These are phyloP conservation scores for Perca flavescens DNA, from an alignment of 2,113 vertebrate genomes.

Conservation along the genomic window DNA sequence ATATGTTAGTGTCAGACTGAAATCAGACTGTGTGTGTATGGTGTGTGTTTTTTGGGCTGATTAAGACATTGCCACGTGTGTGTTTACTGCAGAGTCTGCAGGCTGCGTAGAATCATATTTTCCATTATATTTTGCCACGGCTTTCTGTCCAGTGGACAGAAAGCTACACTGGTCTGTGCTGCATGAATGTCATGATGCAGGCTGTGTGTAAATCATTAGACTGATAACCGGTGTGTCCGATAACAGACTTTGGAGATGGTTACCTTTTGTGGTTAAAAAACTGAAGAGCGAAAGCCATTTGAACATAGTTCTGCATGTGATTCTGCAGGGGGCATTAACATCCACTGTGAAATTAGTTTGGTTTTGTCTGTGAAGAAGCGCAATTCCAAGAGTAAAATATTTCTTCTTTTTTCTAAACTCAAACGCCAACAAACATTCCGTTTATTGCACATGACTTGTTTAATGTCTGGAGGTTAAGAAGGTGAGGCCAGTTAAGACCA, in stretches of 20 bases:
- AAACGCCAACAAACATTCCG: background rate
- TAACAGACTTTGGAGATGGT: background rate
- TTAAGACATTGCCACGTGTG: too few relatives aligned
- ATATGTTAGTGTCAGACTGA: background rate
- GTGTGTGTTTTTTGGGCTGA: background rate
- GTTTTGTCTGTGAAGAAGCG: background rate
- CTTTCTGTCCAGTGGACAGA: background rate
- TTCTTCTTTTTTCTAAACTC: background rate
- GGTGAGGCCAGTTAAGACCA: slow-evolving; percentile 80
- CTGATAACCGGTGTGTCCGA: background rate
- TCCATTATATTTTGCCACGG: background rate
- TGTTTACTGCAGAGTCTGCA: too few relatives aligned
- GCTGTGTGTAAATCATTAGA: too few relatives aligned
- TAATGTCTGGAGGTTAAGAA: slow-evolving; percentile 82
- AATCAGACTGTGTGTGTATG: background rate
- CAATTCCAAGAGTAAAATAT: too few relatives aligned
- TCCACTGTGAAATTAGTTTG: background rate
- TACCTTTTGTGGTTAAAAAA: background rate
- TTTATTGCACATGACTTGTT: background rate
- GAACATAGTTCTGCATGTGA: too few relatives aligned
- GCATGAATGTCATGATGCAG: background rate
- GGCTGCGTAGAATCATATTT: background rate
- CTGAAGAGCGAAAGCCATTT: background rate
- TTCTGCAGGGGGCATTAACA: background rate
- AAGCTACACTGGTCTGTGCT: background rate